phyloP scores from a whole-genome alignment of 2,888 invertebrate genomes.

The Proisotoma minuta region DNA sequence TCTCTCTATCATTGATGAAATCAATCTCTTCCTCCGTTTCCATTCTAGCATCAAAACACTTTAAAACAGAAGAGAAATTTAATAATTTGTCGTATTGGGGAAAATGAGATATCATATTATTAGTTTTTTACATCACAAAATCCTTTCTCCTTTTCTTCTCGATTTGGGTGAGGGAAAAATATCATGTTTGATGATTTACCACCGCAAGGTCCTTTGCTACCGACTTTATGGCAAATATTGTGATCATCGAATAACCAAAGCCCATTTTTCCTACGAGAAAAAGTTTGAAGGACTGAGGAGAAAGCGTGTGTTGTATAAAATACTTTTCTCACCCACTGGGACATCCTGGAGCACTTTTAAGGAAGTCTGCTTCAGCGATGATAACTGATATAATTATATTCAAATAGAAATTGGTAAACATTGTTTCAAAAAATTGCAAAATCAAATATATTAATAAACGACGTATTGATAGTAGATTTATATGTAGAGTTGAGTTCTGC shows the following conservation, averaged over 20 bases:
- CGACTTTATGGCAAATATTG: slow-evolving; percentile 25
- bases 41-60: slow-evolving; percentile 35
- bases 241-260: slow-evolving; percentile 12
- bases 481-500: too few relatives aligned
- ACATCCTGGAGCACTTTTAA: slow-evolving; percentile 17
- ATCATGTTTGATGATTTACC: slow-evolving; percentile 33
- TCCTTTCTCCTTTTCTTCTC: slow-evolving; percentile 16
- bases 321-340: slow-evolving; percentile 16
- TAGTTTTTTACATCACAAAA: too few relatives aligned
- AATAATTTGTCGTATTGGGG: too few relatives aligned
- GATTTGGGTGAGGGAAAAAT: slow-evolving; percentile 26
- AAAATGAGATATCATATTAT: too few relatives aligned
- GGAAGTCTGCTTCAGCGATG: background rate
- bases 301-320: too few relatives aligned
- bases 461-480: too few relatives aligned
- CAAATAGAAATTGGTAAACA: too few relatives aligned
- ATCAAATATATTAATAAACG: too few relatives aligned
- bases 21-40: slow-evolving; percentile 29
- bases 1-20: slow-evolving; percentile 16
- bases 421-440: too few relatives aligned
- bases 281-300: background rate
- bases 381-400: too few relatives aligned
- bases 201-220: slow-evolving; percentile 22
- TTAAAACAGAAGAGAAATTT: too few relatives aligned
- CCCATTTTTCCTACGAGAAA: slow-evolving; percentile 1